These are phyloP conservation scores for Rhogogaster chlorosoma DNA, from an alignment of 2,888 invertebrate genomes.

Conservation along the genomic window DNA sequence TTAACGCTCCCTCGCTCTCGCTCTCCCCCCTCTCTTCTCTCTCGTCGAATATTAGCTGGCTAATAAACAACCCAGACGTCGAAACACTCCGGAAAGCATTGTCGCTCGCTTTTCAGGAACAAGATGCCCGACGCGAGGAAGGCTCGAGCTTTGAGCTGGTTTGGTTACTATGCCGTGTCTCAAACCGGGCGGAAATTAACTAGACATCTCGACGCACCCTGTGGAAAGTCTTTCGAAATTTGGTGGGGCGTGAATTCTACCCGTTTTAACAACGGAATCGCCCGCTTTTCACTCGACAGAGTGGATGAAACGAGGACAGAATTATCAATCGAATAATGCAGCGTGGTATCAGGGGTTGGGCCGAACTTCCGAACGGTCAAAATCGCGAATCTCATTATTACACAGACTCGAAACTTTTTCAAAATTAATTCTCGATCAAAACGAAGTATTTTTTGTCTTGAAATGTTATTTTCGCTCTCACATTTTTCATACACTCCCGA, in stretches of 20 bases:
- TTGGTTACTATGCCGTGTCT: neutral
- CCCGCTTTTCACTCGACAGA: slow-evolving; percentile 25
- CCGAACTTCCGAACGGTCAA: no score
- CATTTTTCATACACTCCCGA: neutral
- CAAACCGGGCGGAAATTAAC: slow-evolving; percentile 50
- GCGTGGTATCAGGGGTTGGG: neutral
- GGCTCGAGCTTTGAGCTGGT: neutral
- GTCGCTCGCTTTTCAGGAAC: neutral
- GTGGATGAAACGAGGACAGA: slow-evolving; percentile 34
- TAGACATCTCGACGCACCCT: slow-evolving; percentile 36
- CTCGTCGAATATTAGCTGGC: neutral
- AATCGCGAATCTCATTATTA: no score
- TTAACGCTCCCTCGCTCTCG: neutral
- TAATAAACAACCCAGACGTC: slow-evolving; percentile 1
- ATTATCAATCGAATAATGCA: slow-evolving; percentile 30
- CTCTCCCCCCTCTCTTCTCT: neutral
- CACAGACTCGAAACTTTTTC: no score
- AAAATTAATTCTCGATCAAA: neutral
- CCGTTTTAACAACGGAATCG: slow-evolving; percentile 13
- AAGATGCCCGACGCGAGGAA: slow-evolving; percentile 1
- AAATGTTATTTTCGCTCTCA: neutral
- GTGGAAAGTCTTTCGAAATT: slow-evolving; percentile 45
- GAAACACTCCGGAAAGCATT: neutral
- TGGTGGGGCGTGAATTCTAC: slow-evolving; percentile 36
- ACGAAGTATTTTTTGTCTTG: no score